Conservation (phyloP, 2,113 vertebrate species). For the rat (Rattus norvegicus) region DNA sequence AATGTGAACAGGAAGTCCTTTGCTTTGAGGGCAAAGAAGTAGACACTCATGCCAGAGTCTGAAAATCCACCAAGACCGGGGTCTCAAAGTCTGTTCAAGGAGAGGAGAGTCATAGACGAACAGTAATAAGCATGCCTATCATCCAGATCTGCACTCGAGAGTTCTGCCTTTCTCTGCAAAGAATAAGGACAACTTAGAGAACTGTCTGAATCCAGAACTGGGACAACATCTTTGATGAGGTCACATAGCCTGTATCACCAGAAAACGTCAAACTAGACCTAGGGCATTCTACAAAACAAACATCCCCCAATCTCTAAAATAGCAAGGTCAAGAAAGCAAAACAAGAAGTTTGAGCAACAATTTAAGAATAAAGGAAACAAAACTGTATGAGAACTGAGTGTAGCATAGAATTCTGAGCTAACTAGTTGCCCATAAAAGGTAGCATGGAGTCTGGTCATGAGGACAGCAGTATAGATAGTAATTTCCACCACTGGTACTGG, state of each 20-base stretch:
- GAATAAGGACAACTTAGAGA: neutral
- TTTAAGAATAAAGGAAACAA: neutral
- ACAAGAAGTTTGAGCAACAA: neutral
- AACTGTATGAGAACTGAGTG: neutral
- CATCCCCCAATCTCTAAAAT: neutral
- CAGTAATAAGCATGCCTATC: neutral
- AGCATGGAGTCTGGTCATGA: neutral
- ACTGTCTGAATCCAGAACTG: neutral
- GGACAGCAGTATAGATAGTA: neutral
- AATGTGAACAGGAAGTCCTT: neutral
- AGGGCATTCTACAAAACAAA: slow-evolving; percentile 4
- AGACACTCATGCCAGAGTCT: neutral
- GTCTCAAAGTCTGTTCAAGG: no score
- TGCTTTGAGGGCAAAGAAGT: neutral
- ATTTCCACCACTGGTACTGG: neutral
- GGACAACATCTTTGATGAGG: neutral
- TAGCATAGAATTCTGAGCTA: neutral
- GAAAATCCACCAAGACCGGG: neutral
- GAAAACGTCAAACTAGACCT: neutral
- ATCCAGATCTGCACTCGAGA: neutral
- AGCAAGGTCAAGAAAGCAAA: neutral
- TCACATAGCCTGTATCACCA: neutral
- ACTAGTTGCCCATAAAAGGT: neutral
- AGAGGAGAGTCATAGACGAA: neutral
- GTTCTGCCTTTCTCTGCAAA: neutral